phyloP scores from a whole-genome alignment of 2,888 invertebrate species.

The Pyrrhia umbra region DNA sequence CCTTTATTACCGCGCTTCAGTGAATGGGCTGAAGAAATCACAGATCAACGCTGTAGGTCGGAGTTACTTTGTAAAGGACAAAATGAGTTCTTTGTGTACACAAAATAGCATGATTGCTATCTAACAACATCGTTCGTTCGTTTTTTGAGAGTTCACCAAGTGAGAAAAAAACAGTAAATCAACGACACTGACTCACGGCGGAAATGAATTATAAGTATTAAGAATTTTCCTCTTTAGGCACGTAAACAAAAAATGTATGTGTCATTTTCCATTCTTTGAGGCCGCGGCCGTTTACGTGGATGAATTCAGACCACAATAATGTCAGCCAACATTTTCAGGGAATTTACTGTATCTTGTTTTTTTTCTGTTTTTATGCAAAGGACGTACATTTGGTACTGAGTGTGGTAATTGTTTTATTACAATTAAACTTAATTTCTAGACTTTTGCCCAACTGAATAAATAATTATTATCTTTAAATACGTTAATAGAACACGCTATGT shows the following conservation, averaged over 20 bases:
- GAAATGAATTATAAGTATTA: conserved; percentile 4
- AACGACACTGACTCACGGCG: conserved; percentile 26
- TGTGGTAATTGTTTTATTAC: background rate
- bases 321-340: conserved; percentile 27
- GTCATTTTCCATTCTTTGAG: conserved; percentile 43
- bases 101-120: conserved; percentile 67
- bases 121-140: conserved; percentile 59
- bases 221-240: conserved; percentile 8
- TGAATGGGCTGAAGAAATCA: conserved; percentile 49
- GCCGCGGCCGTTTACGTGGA: conserved; percentile 23
- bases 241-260: conserved; percentile 33
- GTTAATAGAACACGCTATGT: too few relatives aligned
- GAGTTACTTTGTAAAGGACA: conserved; percentile 60
- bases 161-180: conserved; percentile 56
- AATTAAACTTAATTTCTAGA: background rate
- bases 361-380: background rate
- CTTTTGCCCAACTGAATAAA: too few relatives aligned
- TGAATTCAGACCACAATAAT: conserved; percentile 39
- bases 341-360: conserved; percentile 4
- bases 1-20: conserved; percentile 44
- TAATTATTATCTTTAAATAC: too few relatives aligned
- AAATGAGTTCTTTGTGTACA: conserved; percentile 64
- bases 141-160: conserved; percentile 55
- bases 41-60: conserved; percentile 50
- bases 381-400: background rate